A percentile compares a stretch with the other conserved stretches of the same genome.
Conservation (phyloP, 1,140 invertebrate genomes). For the Lepidostoma basale region DNA sequence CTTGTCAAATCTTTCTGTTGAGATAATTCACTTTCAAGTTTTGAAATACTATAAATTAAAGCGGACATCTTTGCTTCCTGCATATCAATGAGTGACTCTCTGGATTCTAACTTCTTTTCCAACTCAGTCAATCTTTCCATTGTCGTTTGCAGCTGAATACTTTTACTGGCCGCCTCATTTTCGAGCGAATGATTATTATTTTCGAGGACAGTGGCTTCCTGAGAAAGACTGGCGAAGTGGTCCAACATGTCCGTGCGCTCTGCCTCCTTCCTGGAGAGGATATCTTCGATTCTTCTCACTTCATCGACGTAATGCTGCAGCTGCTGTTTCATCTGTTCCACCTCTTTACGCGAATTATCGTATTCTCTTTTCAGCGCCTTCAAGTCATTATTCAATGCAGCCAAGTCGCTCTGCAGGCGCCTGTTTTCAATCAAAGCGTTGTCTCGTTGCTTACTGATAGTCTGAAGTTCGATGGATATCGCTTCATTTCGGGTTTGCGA, state of each 20-base stretch:
- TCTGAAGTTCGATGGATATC: slow-evolving; percentile 58
- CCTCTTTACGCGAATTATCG: slow-evolving; percentile 67
- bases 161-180: slow-evolving; percentile 69
- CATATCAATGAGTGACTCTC: slow-evolving; percentile 55
- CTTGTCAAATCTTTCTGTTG: slow-evolving; percentile 54
- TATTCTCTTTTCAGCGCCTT: slow-evolving; percentile 63
- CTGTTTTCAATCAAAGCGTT: slow-evolving; percentile 65
- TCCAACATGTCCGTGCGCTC: slow-evolving; percentile 75
- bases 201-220: slow-evolving; percentile 73
- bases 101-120: slow-evolving; percentile 54
- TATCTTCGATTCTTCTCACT: slow-evolving; percentile 71
- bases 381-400: slow-evolving; percentile 57
- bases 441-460: slow-evolving; percentile 59
- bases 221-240: slow-evolving; percentile 71
- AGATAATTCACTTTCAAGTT: slow-evolving; percentile 56
- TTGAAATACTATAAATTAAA: slow-evolving; percentile 54
- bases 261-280: slow-evolving; percentile 70
- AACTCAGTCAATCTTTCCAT: slow-evolving; percentile 53
- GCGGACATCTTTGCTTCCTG: slow-evolving; percentile 54
- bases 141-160: slow-evolving; percentile 56
- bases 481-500: slow-evolving; percentile 62
- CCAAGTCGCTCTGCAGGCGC: slow-evolving; percentile 69
- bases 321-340: slow-evolving; percentile 70
- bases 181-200: slow-evolving; percentile 75
- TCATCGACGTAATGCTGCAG: slow-evolving; percentile 75